Base-by-base conservation (phyloP, 1,140 invertebrate species). In the Tetranychus urticae region DNA sequence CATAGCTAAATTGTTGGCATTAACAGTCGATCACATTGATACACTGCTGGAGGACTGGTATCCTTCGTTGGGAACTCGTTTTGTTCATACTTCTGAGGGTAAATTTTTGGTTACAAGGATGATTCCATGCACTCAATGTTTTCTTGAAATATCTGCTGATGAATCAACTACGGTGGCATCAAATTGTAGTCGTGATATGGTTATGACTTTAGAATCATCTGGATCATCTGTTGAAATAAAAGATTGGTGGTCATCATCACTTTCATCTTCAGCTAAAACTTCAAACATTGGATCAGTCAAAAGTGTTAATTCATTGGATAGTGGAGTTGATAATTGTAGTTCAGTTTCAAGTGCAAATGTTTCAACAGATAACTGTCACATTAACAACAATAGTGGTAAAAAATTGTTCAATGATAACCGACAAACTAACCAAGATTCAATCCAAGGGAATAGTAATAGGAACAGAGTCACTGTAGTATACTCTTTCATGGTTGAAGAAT, bases 21-120 rank as follows among this genome's bases (percentile, higher is more conserved):
- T 93, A 23, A 80, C 89, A n/a, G 88, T 96, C 0, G 90, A 96
- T 71, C 90, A 97, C 70, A 88, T 98, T 66, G 94, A 99, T 71
- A 84, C 91, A 58, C 73, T 99, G 34, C 73, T 98, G 0, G 94
- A 98, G 72, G 94, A 98, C 72, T 98, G 94, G 93, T 97, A 93
- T 75, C 91, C 91, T 0, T 88, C 88, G 0, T 74, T 92, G 54
- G 84, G 93, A 6, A 97, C 92, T 1, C 78, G 93, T 52, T 98
- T 98, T 74, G 88, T 92, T 1, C 94, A 98, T 69, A 97, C 91
- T 0, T 92, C 89, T 0, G 90, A 94, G 71, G 94, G 94, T 1
- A 82, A 87, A 65, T 86, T 94, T 70, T 74, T 99, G 35, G 87
- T 99, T 10, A 97, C 89, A 0, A 76, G 94, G n/a, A 69, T 97